These are phyloP conservation scores for Distichodus sexfasciatus DNA, from an alignment of 2,797 vertebrate genomes.

Conservation along the genomic window DNA sequence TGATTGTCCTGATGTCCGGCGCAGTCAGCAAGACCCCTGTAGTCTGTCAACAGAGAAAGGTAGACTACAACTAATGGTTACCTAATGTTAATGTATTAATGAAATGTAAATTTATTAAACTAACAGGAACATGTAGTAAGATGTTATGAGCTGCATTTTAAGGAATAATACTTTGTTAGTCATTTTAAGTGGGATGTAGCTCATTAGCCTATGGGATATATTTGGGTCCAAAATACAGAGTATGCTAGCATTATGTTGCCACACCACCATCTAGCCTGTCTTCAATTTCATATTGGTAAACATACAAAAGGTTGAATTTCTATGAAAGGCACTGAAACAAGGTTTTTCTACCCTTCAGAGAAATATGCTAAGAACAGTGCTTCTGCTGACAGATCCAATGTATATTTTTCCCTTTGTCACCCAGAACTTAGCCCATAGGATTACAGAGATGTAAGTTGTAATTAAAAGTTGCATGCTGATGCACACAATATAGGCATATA, in stretches of 20 bases:
- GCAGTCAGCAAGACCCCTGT: constrained; percentile 77
- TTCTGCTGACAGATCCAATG: constrained; percentile 65
- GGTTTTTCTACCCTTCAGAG: constrained; percentile 61
- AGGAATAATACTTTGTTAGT: too few species aligned
- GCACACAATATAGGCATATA: background rate
- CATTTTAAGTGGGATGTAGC: too few species aligned
- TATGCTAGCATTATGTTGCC: too few species aligned
- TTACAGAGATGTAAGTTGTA: constrained; percentile 72
- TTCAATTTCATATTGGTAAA: background rate
- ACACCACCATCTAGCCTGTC: too few species aligned
- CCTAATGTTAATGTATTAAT: too few species aligned
- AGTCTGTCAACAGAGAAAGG: constrained; percentile 77
- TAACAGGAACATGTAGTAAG: too few species aligned
- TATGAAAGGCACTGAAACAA: background rate
- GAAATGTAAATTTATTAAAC: too few species aligned
- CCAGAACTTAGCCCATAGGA: constrained; percentile 64
- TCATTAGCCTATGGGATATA: too few species aligned
- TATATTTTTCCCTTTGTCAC: constrained; percentile 79
- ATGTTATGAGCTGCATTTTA: too few species aligned
- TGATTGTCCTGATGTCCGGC: constrained; percentile 68
- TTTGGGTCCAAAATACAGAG: too few species aligned
- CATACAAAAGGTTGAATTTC: background rate
- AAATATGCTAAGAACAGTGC: constrained; percentile 80
- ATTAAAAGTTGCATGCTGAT: background rate
- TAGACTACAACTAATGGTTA: constrained; percentile 59